Evolutionary conservation across 2,113 vertebrate species (phyloP), one percentile per base, ranked within the genome.

Genomic region (Aegotheles bennettii): DNA sequence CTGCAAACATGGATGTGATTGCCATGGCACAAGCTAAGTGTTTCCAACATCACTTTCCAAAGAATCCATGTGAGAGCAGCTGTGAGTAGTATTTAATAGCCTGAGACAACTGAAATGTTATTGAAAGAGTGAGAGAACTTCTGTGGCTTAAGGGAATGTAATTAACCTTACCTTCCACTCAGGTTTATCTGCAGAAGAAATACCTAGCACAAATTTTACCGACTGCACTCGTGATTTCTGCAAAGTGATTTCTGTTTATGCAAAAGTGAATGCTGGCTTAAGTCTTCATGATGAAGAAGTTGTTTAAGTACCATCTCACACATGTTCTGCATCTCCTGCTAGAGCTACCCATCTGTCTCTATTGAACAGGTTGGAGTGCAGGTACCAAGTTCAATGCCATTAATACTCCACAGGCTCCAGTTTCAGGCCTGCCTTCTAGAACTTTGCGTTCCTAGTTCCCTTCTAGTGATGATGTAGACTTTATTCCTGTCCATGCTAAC

Each of bases 91-190:
- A 33, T 45, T 92, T 77, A 83, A 83, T 24, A 83, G 71, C 63
- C 53, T 61, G 51, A 45, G 23, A 75, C 38, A 67, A 64, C 43
- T 48, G 78, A 84, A 83, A 23, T 23, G 59, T 31, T 73, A 69
- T 19, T 85, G 53, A 40, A 90, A 92, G 75, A 64, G 21, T 50
- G 65, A 82, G 28, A 85, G 24, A 67, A 90, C 56, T 47, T 57
- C 48, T 61, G 11, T 76, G 36, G 16, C 28, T 89, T 61, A 63
- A 53, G 38, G 71, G 50, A 35, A 5, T 33, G 15, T 57, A 53
- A 90, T 75, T 93, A 94, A 90, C 43, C 48, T 71, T 87, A 53
- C 75, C 25, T 90, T 88, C 54, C 9, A 1, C 59, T 77, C 31
- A 16, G 28, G 11, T 79, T 85, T 80, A 26, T 35, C 88, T 77